A percentile compares a stretch with the other conserved stretches of the same genome.
Evolutionary conservation across 2,797 vertebrate species (phyloP).

Genomic region (Tamandua tetradactyla): DNA sequence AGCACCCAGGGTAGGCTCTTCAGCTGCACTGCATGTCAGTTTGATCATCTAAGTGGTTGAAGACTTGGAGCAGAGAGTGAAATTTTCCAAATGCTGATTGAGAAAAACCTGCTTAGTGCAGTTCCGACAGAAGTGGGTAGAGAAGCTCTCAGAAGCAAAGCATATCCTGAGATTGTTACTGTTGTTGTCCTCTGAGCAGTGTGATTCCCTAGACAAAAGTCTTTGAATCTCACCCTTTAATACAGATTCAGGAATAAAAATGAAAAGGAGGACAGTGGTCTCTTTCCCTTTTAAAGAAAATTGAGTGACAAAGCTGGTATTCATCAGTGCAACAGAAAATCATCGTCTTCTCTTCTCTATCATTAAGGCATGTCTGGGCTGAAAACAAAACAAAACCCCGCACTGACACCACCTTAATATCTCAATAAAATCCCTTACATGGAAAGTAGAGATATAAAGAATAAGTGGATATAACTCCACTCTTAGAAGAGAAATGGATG

Average conservation of each 20-base stretch:
- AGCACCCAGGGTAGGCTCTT: constrained; percentile 15
- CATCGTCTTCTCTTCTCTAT: neutral
- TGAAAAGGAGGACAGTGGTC: neutral
- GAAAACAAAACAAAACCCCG: neutral
- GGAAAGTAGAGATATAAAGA: neutral
- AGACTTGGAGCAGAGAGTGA: constrained; percentile 59
- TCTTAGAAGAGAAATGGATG: neutral
- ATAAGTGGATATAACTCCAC: neutral
- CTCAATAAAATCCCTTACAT: neutral
- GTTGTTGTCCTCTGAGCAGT: neutral
- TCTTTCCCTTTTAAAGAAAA: neutral
- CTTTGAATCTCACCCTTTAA: neutral
- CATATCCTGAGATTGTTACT: neutral
- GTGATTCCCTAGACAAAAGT: neutral
- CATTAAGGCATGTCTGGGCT: neutral
- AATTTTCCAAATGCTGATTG: constrained; percentile 55
- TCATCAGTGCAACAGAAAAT: neutral
- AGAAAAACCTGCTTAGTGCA: constrained; percentile 69
- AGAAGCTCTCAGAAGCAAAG: neutral
- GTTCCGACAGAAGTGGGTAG: constrained; percentile 41
- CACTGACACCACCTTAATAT: neutral
- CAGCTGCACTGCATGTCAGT: constrained; percentile 20
- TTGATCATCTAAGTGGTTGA: constrained; percentile 69
- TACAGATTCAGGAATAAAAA: neutral
- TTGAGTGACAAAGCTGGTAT: neutral